Conservation (phyloP, 1,140 invertebrate species). For the Pseudomyrmex concolor region DNA sequence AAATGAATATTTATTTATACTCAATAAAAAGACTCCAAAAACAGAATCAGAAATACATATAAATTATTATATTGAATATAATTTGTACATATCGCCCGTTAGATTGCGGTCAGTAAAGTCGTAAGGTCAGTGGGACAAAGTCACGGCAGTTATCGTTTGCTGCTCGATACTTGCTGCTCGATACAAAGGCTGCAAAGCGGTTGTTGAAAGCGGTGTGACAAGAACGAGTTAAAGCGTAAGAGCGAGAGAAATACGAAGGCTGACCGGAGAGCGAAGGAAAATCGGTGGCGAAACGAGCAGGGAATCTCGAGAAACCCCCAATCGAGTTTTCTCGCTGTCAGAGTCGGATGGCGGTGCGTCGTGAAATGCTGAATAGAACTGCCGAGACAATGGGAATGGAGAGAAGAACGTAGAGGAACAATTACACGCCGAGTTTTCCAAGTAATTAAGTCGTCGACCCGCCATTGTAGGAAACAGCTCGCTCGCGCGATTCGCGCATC, state of each 20-base stretch:
- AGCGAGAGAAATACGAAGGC: not conserved
- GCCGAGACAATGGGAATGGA: slow-evolving; percentile 27
- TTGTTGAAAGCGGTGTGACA: not conserved
- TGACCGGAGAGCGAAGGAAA: slow-evolving; percentile 7
- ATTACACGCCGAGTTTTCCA: slow-evolving; percentile 30
- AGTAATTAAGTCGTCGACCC: slow-evolving; percentile 15
- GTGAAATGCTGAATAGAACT: slow-evolving; percentile 42
- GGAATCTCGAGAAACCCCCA: slow-evolving; percentile 53
- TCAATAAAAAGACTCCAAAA: too few relatives aligned
- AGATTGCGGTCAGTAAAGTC: slow-evolving; percentile 10
- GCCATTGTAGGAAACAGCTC: not conserved
- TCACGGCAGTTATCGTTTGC: slow-evolving; percentile 5
- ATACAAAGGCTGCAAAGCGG: slow-evolving; percentile 47
- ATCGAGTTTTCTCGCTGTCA: slow-evolving; percentile 63
- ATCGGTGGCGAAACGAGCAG: slow-evolving; percentile 27
- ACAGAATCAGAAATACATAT: too few relatives aligned
- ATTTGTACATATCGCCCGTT: not conserved
- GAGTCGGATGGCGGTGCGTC: slow-evolving; percentile 24
- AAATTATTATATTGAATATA: too few relatives aligned
- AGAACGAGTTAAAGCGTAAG: slow-evolving; percentile 36
- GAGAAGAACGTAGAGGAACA: not conserved
- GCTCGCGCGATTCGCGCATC: not conserved
- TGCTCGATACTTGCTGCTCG: slow-evolving; percentile 2
- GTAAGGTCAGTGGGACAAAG: slow-evolving; percentile 58
- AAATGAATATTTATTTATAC: too few relatives aligned